Conservation (phyloP, 1,140 invertebrate species). For the Apis dorsata region DNA sequence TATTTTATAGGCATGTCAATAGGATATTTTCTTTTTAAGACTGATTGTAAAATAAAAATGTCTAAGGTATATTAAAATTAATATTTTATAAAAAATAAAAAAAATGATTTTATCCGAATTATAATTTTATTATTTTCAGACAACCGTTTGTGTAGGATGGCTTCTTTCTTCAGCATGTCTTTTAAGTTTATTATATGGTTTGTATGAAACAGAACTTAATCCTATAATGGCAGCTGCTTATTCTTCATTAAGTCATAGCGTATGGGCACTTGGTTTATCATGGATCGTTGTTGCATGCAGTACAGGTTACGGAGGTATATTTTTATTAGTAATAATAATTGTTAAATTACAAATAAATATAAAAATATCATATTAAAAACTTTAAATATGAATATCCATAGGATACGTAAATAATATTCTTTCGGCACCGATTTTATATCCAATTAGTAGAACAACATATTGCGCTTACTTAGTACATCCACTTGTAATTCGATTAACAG, state of each 20-base stretch:
- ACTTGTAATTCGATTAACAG: conserved; percentile 87
- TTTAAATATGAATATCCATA: conserved; percentile 73
- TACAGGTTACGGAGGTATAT: conserved; percentile 90
- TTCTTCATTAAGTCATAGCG: conserved; percentile 90
- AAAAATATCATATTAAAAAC: background rate
- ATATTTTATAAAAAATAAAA: background rate
- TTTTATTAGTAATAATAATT: background rate
- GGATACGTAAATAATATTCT: conserved; percentile 87
- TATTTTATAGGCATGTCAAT: conserved; percentile 91
- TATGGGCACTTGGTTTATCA: conserved; percentile 89
- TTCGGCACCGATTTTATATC: conserved; percentile 88
- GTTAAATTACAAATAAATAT: background rate
- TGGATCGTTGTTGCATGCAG: conserved; percentile 95
- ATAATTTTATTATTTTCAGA: conserved; percentile 75
- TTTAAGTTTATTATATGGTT: conserved; percentile 87
- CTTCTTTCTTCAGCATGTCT: conserved; percentile 83
- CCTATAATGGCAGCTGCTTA: conserved; percentile 88
- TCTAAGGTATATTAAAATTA: conserved; percentile 80
- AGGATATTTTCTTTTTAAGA: conserved; percentile 91
- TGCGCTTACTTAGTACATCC: conserved; percentile 92
- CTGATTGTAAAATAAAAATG: conserved; percentile 89
- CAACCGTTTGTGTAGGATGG: conserved; percentile 86
- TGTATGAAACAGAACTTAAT: conserved; percentile 86
- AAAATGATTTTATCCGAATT: background rate
- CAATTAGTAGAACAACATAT: conserved; percentile 91